Evolutionary conservation across 2,797 vertebrate genomes (phyloP).

Genomic region (Melanogrammus aeglefinus): DNA sequence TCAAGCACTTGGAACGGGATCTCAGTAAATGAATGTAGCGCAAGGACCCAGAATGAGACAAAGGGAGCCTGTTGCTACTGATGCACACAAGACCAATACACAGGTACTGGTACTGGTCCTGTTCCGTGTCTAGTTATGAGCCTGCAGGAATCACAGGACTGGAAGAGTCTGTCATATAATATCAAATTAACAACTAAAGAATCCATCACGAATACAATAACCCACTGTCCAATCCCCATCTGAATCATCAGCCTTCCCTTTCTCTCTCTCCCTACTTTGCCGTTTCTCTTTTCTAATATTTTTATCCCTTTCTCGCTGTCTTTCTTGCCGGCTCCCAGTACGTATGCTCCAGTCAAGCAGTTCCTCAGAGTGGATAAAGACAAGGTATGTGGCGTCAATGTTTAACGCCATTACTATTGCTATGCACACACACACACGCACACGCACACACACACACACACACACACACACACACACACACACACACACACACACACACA

Average conservation of each 20-base stretch:
- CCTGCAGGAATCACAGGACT: background rate
- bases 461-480: conserved; percentile 10
- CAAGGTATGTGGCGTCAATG: conserved; percentile 78
- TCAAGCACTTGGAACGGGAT: background rate
- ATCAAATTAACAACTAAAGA: background rate
- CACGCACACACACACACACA: conserved; percentile 18
- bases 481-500: conserved; percentile 11
- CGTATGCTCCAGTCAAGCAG: conserved; percentile 96
- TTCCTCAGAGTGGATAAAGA: conserved; percentile 98
- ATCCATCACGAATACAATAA: background rate
- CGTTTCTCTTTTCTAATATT: conserved; percentile 2
- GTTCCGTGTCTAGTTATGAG: background rate
- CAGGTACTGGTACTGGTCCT: background rate
- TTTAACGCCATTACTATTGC: background rate
- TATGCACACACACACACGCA: conserved; percentile 9
- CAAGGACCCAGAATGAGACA: background rate
- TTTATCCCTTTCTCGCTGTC: conserved; percentile 25
- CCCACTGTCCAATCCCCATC: background rate
- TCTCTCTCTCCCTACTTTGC: background rate
- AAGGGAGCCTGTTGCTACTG: background rate
- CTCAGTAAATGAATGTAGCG: background rate
- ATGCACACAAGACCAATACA: background rate
- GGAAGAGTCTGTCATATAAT: background rate
- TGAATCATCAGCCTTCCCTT: background rate
- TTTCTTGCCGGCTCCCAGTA: conserved; percentile 66